Evolutionary conservation across 2,888 invertebrate species (phyloP), one percentile per base, ranked within the genome.

Genomic region (Hypena proboscidalis): DNA sequence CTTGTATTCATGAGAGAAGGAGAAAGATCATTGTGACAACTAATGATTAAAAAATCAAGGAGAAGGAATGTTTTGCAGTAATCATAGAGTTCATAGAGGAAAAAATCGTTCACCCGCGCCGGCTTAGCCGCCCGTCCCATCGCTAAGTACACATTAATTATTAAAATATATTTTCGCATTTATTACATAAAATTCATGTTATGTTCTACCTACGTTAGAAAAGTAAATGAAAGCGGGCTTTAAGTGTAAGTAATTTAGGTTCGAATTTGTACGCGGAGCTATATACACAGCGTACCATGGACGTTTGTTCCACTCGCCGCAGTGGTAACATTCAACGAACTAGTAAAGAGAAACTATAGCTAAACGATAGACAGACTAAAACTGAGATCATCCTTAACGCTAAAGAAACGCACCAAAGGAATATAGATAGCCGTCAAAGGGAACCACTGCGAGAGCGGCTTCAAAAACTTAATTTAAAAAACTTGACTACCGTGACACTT

Each of bases 161-260:
- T 89, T 90, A 90, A 90, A 90, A 90, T 90, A 90, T 90, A 90
- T 89, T 85, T 87, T 83, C 86, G 89, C 90, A 87, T 89, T 90
- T 88, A 89, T 90, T 90, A 90, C 88, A 90, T 88, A 90, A 89
- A 90, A 90, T 90, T 90, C 86, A 90, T 87, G 90, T 90, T 89
- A 89, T 85, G 87, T 80, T 85, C 90, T 90, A 90, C 85, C 88
- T 90, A 90, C 82, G 77, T 87, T 88, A 88, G 84, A 88, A 89
- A 90, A 89, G 74, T 72, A 83, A 85, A 83, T 59, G 83, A 85
- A 89, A 90, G 90, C 89, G 81, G 90, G 85, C 76, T 72, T 83
- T 79, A 81, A 72, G 80, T 79, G 75, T 84, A 83, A 76, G 83
- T 83, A 82, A 80, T 85, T 85, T 81, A 87, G 83, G 84, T 83